phyloP scores from a whole-genome alignment of 2,888 invertebrate genomes.

The Deroplatys truncata region DNA sequence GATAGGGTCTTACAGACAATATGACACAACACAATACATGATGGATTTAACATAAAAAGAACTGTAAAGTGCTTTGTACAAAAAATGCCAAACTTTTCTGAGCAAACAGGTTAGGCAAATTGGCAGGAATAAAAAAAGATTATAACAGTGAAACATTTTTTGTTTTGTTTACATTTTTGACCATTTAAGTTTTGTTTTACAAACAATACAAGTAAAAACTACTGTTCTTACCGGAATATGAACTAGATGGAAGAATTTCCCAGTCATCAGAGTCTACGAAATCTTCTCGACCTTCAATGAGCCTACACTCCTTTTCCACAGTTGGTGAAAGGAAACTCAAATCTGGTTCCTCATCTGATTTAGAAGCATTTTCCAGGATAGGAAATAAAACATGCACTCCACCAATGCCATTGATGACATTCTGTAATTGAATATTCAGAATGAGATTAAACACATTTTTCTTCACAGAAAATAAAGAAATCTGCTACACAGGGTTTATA shows the following conservation, averaged over 20 bases:
- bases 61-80: no score
- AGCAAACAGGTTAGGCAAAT: no score
- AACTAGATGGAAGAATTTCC: slow-evolving; percentile 51
- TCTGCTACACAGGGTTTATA: background rate
- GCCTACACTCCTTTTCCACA: slow-evolving; percentile 29
- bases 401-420: slow-evolving; percentile 56
- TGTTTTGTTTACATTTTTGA: no score
- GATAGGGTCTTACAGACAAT: no score
- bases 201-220: background rate
- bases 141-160: no score
- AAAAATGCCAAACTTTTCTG: no score
- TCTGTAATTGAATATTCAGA: slow-evolving; percentile 37
- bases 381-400: slow-evolving; percentile 57
- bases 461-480: background rate
- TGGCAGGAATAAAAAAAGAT: no score
- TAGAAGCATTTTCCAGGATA: slow-evolving; percentile 48
- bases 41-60: no score
- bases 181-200: no score
- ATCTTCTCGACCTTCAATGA: slow-evolving; percentile 32
- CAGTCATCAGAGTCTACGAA: slow-evolving; percentile 50
- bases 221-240: slow-evolving; percentile 25
- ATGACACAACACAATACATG: no score
- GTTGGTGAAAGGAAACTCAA: slow-evolving; percentile 31
- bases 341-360: slow-evolving; percentile 30
- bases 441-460: background rate